phyloP scores from a whole-genome alignment of 2,113 vertebrate species.

The Notothenia rossii region DNA sequence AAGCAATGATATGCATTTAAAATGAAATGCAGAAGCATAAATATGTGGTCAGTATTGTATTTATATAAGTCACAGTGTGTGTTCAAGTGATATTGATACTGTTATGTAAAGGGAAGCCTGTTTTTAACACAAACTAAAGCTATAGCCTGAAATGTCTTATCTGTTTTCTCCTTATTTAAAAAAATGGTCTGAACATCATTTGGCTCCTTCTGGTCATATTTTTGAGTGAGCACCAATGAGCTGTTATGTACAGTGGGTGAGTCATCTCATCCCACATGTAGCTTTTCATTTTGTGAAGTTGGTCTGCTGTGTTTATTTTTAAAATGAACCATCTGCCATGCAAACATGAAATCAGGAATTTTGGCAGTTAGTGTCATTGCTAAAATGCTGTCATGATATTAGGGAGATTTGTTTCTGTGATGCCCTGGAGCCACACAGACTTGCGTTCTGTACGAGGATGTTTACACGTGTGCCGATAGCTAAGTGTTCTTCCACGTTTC shows the following conservation, averaged over 20 bases:
- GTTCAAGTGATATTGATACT: slow-evolving; percentile 10
- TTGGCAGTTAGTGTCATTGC: slow-evolving; percentile 16
- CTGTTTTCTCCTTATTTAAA: background rate
- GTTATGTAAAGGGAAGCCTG: background rate
- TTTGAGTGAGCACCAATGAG: slow-evolving; percentile 41
- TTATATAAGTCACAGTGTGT: slow-evolving; percentile 1
- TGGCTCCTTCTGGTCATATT: slow-evolving; percentile 21
- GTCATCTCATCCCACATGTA: slow-evolving; percentile 74
- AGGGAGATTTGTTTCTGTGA: slow-evolving; percentile 28
- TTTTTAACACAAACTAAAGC: background rate
- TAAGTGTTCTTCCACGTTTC: slow-evolving; percentile 9
- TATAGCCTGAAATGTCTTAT: background rate
- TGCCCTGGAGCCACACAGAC: background rate
- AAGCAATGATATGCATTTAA: background rate
- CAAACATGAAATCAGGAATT: slow-evolving; percentile 35
- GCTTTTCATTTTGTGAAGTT: slow-evolving; percentile 58
- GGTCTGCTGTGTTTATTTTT: slow-evolving; percentile 66
- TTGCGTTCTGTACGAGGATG: background rate
- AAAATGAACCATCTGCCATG: slow-evolving; percentile 68
- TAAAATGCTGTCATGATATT: slow-evolving; percentile 20
- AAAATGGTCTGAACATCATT: slow-evolving; percentile 12
- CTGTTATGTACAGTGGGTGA: slow-evolving; percentile 54
- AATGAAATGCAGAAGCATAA: background rate
- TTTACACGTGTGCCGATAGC: background rate
- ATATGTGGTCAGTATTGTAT: background rate